Base-by-base conservation (phyloP, 2,888 invertebrate genomes). In the Hedychridium roseum region DNA sequence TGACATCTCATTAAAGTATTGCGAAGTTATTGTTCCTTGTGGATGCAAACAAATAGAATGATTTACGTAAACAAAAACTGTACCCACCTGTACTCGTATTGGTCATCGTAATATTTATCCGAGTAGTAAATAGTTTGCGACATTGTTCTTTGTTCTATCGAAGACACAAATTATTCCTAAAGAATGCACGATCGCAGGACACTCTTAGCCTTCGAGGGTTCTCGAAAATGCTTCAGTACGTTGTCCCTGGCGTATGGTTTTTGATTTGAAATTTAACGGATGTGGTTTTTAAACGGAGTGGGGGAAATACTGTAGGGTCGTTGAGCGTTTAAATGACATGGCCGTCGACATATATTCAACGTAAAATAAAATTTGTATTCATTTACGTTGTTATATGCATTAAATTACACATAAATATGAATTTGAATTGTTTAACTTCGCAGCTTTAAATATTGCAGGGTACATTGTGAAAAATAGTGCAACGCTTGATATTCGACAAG, bases 91-190 rank as follows among this genome's bases (percentile, higher is more conserved):
- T 96, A 96, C 80, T 96, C 96, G 74, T 87, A 92, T 64, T 89
- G 85, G 52, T 94, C 94, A 72, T 96, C 96, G 71, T 86, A 90
- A 79, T 96, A 96, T 84, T 94, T 96, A 61, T 92, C 92, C 0
- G 95, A 96, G 80, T 96, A 96, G 75, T 91, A 94, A 69, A 96
- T 94, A 59, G 91, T 89, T 78, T 89, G 67, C 60, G 85, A 80
- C 87, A 87, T 87, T 21, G 28, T 34, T 14, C 23, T 21, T 12
- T 28, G 31, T 21, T 42, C 7, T 4, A 27, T 14, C 16, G 12
- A 9, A 15, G 16, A 17, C 44, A 34, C 12, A 26, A 20, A n/a
- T 12, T 9, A 5, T 3, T 2, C 14, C 12, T 15, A 40, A 30
- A 30, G 9, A 12, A 14, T 5, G 17, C 2, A 30, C 11, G 36